Evolutionary conservation across 2,113 vertebrate genomes (phyloP).

Genomic region (Sebastes fasciatus): DNA sequence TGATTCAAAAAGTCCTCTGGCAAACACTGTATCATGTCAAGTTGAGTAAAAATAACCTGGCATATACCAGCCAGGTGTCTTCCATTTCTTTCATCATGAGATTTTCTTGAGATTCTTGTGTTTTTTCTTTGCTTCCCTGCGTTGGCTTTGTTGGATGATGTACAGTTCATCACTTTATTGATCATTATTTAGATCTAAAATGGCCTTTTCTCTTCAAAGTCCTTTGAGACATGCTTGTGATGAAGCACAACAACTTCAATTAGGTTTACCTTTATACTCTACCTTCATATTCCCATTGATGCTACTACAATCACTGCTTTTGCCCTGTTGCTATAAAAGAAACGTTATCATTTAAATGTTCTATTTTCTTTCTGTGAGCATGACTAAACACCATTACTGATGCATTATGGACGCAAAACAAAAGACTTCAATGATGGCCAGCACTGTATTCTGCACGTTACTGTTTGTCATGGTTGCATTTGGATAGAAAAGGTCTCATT

Average conservation of each 20-base stretch:
- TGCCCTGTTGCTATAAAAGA: not conserved
- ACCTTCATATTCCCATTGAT: not conserved
- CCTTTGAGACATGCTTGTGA: constrained; percentile 6
- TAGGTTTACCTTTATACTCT: not conserved
- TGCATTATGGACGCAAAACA: constrained; percentile 9
- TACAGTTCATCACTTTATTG: not conserved
- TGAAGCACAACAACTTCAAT: constrained; percentile 10
- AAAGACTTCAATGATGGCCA: not conserved
- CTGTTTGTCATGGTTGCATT: constrained; percentile 31
- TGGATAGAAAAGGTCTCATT: constrained; percentile 8
- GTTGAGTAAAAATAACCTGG: not conserved
- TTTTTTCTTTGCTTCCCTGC: not conserved
- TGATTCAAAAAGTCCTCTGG: constrained; percentile 21
- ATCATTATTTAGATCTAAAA: constrained; percentile 11
- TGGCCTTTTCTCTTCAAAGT: constrained; percentile 7
- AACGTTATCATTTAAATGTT: not conserved
- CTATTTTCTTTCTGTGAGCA: not conserved
- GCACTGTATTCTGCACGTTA: not conserved
- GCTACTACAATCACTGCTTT: not conserved
- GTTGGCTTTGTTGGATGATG: not conserved
- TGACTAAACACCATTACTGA: constrained; percentile 10
- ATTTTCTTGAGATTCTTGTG: not conserved
- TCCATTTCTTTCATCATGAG: not conserved
- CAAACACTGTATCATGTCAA: not conserved
- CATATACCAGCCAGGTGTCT: not conserved